These are phyloP conservation scores for Synanthedon andrenaeformis DNA, from an alignment of 2,888 invertebrate genomes.

Conservation along the genomic window DNA sequence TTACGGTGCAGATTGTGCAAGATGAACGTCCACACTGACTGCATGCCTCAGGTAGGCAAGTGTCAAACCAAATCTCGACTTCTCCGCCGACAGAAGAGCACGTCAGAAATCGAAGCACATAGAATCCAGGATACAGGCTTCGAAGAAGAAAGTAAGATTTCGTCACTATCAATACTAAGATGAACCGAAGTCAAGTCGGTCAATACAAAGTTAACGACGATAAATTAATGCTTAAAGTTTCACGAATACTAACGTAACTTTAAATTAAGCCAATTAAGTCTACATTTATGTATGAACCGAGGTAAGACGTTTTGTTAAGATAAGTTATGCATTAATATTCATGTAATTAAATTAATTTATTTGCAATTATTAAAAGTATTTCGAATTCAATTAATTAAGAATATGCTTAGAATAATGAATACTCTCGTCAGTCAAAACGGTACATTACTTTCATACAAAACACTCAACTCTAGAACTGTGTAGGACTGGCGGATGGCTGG, in stretches of 20 bases:
- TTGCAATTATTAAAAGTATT: background rate
- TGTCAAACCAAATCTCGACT: conserved; percentile 89
- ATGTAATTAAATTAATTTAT: background rate
- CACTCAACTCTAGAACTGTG: conserved; percentile 22
- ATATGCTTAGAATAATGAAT: no score
- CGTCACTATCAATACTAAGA: background rate
- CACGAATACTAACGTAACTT: conserved; percentile 1
- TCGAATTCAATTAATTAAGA: no score
- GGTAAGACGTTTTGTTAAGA: conserved; percentile 36
- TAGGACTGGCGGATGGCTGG: conserved; percentile 65
- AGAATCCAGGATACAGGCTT: conserved; percentile 73
- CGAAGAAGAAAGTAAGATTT: conserved; percentile 84
- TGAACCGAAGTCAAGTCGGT: background rate
- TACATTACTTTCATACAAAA: no score
- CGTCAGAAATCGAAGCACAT: conserved; percentile 82
- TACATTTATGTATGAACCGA: background rate
- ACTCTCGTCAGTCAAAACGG: no score
- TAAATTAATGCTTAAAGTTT: background rate
- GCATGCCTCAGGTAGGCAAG: conserved; percentile 83
- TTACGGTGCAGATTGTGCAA: conserved; percentile 91
- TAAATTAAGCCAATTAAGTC: background rate
- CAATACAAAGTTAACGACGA: background rate
- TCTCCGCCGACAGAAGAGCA: conserved; percentile 88
- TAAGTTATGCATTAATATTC: conserved; percentile 17
- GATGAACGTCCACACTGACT: conserved; percentile 91